Percentiles rank a stretch among this genome's conserved stretches.
These are phyloP conservation scores for Ifrita kowaldi DNA, from an alignment of 2,113 vertebrate species.

Conservation along the genomic window DNA sequence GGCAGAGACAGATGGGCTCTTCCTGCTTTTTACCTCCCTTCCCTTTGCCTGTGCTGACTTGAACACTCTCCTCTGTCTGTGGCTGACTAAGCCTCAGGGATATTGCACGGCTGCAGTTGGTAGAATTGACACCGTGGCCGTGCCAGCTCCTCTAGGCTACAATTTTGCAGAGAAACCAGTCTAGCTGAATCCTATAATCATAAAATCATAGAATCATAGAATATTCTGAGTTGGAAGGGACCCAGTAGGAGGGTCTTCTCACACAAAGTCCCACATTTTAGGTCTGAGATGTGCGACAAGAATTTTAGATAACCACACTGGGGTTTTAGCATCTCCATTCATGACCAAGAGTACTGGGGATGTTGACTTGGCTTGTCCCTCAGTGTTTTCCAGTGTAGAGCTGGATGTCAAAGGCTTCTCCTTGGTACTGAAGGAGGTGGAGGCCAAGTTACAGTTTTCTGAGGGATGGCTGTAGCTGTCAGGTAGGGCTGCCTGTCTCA, in stretches of 20 bases:
- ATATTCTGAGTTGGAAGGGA: neutral
- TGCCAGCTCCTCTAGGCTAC: neutral
- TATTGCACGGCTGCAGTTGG: neutral
- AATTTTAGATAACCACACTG: neutral
- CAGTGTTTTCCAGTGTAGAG: neutral
- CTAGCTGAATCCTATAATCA: neutral
- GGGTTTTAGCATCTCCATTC: neutral
- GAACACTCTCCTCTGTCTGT: neutral
- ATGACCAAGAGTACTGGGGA: neutral
- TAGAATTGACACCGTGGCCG: neutral
- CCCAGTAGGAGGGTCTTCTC: neutral
- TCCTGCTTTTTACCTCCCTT: neutral
- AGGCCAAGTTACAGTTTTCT: neutral
- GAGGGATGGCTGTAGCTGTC: neutral
- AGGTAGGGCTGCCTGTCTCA: neutral
- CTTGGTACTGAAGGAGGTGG: neutral
- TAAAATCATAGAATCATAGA: neutral
- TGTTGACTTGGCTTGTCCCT: neutral
- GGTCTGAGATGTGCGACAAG: neutral
- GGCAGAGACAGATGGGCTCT: constrained; percentile 26
- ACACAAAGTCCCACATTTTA: neutral
- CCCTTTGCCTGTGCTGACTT: neutral
- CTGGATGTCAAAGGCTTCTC: neutral
- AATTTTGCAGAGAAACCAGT: neutral
- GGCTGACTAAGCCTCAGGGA: neutral